A percentile compares a stretch with the other conserved stretches of the same genome.
These are phyloP conservation scores for Papilio dardanus DNA, from an alignment of 1,140 invertebrate genomes.

Conservation along the genomic window DNA sequence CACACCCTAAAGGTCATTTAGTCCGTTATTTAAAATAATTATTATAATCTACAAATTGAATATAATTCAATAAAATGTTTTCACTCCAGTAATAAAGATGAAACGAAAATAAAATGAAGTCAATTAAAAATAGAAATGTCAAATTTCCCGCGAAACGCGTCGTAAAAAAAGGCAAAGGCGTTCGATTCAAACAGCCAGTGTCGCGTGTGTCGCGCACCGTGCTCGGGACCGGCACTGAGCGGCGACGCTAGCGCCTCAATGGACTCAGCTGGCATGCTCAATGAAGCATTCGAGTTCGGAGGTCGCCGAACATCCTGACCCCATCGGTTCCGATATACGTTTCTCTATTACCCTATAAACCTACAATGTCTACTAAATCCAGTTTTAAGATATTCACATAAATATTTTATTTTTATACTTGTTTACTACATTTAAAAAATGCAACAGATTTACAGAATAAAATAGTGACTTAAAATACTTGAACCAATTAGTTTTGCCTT, in stretches of 20 bases:
- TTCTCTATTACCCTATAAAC: conserved; percentile 74
- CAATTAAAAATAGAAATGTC: conserved; percentile 53
- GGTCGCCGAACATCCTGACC: conserved; percentile 72
- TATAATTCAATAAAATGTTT: neutral
- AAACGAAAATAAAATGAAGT: neutral
- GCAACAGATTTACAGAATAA: neutral
- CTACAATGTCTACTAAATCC: conserved; percentile 45
- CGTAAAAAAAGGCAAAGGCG: conserved; percentile 56
- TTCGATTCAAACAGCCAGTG: conserved; percentile 58
- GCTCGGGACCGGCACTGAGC: conserved; percentile 75
- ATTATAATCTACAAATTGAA: neutral
- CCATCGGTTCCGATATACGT: conserved; percentile 60
- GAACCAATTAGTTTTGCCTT: neutral
- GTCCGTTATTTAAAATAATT: neutral
- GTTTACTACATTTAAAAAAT: neutral
- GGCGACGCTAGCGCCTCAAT: conserved; percentile 64
- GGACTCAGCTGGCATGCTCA: conserved; percentile 76
- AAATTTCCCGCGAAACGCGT: conserved; percentile 65
- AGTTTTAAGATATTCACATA: conserved; percentile 9
- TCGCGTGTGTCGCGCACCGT: conserved; percentile 76
- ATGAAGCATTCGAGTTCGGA: conserved; percentile 78
- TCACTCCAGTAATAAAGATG: neutral
- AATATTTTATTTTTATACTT: neutral
- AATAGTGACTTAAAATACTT: neutral
- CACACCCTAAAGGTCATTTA: neutral